These are phyloP conservation scores for Neopipo cinnamomea DNA, from an alignment of 2,113 vertebrate species.

Conservation along the genomic window DNA sequence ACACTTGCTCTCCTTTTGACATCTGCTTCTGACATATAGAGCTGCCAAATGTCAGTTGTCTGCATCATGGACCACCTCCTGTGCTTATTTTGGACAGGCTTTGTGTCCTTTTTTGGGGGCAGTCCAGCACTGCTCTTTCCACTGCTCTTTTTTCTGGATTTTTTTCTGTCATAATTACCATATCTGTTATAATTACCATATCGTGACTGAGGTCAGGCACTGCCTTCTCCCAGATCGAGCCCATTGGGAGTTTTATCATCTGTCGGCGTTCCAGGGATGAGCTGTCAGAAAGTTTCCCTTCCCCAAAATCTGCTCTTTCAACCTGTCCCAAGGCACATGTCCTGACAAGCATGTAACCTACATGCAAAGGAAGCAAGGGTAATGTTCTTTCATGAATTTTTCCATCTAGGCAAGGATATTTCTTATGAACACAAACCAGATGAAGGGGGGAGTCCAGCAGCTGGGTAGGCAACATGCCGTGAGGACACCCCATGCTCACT, in stretches of 20 bases:
- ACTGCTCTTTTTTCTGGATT: neutral
- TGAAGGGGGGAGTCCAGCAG: neutral
- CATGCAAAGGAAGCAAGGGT: neutral
- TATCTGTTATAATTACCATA: neutral
- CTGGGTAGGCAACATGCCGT: neutral
- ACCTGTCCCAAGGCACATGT: conserved; percentile 7
- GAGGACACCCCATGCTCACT: neutral
- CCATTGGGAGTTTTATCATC: neutral
- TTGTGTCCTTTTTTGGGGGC: neutral
- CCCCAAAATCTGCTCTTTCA: conserved; percentile 22
- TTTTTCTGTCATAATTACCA: neutral
- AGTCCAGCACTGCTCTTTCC: neutral
- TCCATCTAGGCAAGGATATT: neutral
- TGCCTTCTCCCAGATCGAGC: neutral
- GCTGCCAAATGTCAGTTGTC: neutral
- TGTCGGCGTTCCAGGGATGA: conserved; percentile 5
- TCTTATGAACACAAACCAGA: neutral
- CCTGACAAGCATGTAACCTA: neutral
- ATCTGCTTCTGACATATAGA: neutral
- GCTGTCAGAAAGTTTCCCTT: conserved; percentile 45
- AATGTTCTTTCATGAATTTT: neutral
- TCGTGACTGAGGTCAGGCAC: neutral
- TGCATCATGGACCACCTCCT: neutral
- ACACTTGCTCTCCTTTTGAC: neutral
- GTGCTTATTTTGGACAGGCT: neutral